A percentile compares a stretch with the other conserved stretches of the same genome.
Evolutionary conservation across 23 tunicate genomes (phyloP).

Genomic region (Oikopleura vanhoeffeni): DNA sequence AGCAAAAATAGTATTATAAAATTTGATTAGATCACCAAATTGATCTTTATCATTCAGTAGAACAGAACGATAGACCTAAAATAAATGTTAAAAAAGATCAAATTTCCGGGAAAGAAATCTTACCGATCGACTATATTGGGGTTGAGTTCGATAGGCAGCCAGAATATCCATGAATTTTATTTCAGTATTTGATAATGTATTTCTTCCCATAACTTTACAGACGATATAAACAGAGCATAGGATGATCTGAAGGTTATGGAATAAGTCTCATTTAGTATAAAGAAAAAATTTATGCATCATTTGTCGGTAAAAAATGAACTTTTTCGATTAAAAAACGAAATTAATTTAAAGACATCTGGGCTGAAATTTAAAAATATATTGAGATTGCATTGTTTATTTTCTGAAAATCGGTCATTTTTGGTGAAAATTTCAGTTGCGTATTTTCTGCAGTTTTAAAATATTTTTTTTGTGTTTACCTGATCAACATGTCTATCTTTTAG

Average conservation of each 20-base stretch:
- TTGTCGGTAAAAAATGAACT: too few relatives aligned
- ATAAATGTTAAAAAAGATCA: background rate
- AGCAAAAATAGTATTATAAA: background rate
- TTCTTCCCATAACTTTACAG: background rate
- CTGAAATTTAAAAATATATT: too few relatives aligned
- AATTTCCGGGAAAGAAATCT: background rate
- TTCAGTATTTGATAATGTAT: background rate
- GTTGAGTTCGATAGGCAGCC: background rate
- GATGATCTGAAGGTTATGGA: background rate
- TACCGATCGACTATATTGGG: background rate
- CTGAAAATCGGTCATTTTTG: too few relatives aligned
- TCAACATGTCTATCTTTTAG: background rate
- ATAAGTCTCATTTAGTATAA: background rate
- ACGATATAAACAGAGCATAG: background rate
- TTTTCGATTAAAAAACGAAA: too few relatives aligned
- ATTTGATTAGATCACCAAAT: background rate
- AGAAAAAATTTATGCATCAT: too few relatives aligned
- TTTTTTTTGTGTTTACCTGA: too few relatives aligned
- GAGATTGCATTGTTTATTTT: too few relatives aligned
- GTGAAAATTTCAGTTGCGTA: too few relatives aligned
- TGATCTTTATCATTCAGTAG: background rate
- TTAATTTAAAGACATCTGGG: too few relatives aligned
- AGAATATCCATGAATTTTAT: background rate
- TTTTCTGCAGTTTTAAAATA: too few relatives aligned
- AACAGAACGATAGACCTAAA: background rate